Conservation (phyloP, 1,140 invertebrate species). For the Mizuhopecten yessoensis region DNA sequence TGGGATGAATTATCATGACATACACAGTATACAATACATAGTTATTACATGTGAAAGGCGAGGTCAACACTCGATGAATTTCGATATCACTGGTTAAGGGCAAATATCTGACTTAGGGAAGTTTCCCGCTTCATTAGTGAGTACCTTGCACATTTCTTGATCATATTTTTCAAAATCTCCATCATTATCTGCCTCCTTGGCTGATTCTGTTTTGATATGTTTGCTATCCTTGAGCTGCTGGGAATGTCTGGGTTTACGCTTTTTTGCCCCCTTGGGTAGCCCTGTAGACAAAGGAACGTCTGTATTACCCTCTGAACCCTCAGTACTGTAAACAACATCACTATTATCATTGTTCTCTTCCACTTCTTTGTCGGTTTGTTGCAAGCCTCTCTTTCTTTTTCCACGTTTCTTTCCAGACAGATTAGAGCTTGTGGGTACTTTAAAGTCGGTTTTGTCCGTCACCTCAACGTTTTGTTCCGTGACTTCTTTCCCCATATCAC, state of each 20-base stretch:
- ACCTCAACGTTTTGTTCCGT: background rate
- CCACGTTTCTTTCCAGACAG: background rate
- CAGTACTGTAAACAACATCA: background rate
- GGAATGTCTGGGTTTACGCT: background rate
- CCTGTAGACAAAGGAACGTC: background rate
- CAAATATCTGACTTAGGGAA: background rate
- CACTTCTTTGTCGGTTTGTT: background rate
- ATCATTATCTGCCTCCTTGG: conserved; percentile 43
- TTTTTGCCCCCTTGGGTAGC: background rate
- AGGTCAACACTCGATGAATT: no score
- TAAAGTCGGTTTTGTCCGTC: background rate
- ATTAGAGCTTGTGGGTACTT: background rate
- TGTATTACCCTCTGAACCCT: background rate
- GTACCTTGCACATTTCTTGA: conserved; percentile 17
- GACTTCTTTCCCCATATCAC: background rate
- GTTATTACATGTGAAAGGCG: background rate
- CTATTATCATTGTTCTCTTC: background rate
- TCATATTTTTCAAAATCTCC: background rate
- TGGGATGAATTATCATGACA: no score
- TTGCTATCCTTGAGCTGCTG: conserved; percentile 5
- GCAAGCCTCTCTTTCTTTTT: background rate
- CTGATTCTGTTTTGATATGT: background rate
- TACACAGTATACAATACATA: background rate
- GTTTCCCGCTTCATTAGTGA: no score
- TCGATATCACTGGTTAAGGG: no score